Conservation (phyloP, 2,113 vertebrate species). For the Pteruthius melanotis region DNA sequence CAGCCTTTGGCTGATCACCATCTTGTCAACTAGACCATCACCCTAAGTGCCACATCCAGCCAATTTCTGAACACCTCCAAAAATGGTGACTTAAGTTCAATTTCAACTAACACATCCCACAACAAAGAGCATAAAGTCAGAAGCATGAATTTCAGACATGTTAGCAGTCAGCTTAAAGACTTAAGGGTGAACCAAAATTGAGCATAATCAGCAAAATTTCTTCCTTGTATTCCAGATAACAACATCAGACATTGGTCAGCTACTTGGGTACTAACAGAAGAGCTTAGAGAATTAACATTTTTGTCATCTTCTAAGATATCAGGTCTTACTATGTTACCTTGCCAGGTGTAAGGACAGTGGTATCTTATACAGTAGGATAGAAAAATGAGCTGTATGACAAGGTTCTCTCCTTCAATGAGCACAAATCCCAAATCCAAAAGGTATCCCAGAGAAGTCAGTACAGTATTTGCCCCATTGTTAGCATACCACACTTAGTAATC, state of each 20-base stretch:
- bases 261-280: not conserved
- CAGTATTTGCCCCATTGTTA: conserved; percentile 11
- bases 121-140: not conserved
- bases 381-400: not conserved
- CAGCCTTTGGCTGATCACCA: not conserved
- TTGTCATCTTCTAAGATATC: not conserved
- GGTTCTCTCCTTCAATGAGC: not conserved
- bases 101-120: not conserved
- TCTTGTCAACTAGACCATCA: not conserved
- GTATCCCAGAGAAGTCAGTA: not conserved
- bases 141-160: not conserved
- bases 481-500: not conserved
- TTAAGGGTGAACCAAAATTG: not conserved
- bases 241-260: not conserved
- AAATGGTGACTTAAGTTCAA: not conserved
- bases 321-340: not conserved
- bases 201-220: not conserved
- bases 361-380: not conserved
- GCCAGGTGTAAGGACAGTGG: not conserved
- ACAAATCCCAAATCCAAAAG: not conserved
- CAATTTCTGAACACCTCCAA: not conserved
- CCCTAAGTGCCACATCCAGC: not conserved
- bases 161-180: not conserved
- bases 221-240: not conserved
- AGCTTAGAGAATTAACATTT: not conserved